A percentile compares a stretch with the other conserved stretches of the same genome.
phyloP scores from a whole-genome alignment of 2,888 invertebrate species.

The Cephonodes hylas region DNA sequence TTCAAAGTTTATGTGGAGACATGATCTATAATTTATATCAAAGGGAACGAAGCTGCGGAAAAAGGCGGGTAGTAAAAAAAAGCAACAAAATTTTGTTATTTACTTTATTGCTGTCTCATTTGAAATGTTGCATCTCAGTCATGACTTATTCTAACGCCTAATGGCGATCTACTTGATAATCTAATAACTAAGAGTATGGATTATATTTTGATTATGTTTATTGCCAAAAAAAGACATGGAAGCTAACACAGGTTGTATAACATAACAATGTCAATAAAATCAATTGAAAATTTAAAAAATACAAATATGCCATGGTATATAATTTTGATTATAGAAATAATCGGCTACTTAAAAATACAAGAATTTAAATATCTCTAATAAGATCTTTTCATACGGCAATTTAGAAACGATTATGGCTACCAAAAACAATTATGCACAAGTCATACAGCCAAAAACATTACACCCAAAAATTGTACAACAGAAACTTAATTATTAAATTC shows the following conservation, averaged over 20 bases:
- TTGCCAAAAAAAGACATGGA: background rate
- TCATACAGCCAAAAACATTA: too few species aligned
- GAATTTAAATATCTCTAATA: too few species aligned
- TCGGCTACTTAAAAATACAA: too few species aligned
- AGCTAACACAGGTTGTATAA: background rate
- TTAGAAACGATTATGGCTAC: background rate
- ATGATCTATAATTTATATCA: too few species aligned
- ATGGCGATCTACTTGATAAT: background rate
- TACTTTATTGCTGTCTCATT: constrained; percentile 1
- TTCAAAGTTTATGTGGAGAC: too few species aligned
- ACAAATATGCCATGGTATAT: background rate
- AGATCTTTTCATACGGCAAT: background rate
- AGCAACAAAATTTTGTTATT: background rate
- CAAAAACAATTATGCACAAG: too few species aligned
- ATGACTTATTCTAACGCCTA: background rate
- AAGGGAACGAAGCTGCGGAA: too few species aligned
- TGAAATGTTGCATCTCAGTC: constrained; percentile 7
- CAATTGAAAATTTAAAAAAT: background rate
- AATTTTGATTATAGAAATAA: too few species aligned
- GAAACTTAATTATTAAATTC: background rate
- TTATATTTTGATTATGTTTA: background rate
- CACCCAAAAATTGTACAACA: background rate
- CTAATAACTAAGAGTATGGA: background rate
- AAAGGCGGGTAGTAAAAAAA: too few species aligned
- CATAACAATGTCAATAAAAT: background rate